A percentile compares a stretch with the other conserved stretches of the same genome.
Conservation (phyloP, 2,797 vertebrate species). For the Danio jaintianensis region DNA sequence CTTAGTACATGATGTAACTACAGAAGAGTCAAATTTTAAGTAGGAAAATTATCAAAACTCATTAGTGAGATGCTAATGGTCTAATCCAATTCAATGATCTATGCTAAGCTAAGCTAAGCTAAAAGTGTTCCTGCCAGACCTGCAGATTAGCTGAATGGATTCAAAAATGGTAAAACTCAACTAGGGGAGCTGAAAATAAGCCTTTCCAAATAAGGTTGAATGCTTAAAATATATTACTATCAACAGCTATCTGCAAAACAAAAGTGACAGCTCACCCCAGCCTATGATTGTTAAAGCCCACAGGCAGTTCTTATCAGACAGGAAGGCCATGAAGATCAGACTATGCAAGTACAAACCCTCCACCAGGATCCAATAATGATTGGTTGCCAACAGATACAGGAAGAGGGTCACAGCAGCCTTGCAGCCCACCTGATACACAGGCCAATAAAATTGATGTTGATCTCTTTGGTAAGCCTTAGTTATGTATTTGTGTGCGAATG, state of each 20-base stretch:
- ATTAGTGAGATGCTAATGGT: too few relatives aligned
- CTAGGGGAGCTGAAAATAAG: too few relatives aligned
- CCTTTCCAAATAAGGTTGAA: too few relatives aligned
- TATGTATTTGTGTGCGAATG: conserved; percentile 25
- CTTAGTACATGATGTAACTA: too few relatives aligned
- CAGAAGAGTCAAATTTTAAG: too few relatives aligned
- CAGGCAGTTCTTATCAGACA: conserved; percentile 90
- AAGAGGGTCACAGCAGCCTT: conserved; percentile 90
- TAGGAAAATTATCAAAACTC: too few relatives aligned
- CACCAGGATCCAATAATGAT: conserved; percentile 95
- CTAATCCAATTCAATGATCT: too few relatives aligned
- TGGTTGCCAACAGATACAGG: conserved; percentile 93
- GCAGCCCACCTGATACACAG: conserved; percentile 83
- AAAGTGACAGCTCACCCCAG: conserved; percentile 82
- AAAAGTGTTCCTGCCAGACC: too few relatives aligned
- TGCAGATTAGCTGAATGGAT: too few relatives aligned
- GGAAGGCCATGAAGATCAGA: conserved; percentile 94
- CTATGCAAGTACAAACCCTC: conserved; percentile 93
- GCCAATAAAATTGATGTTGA: not conserved
- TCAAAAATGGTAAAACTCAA: too few relatives aligned
- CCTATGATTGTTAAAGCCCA: conserved; percentile 91
- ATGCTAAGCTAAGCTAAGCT: too few relatives aligned
- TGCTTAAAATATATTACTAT: not conserved
- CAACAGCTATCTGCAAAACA: not conserved
- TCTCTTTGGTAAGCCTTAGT: not conserved